These are phyloP conservation scores for Sitobion miscanthi DNA, from an alignment of 1,140 invertebrate species.

Conservation along the genomic window DNA sequence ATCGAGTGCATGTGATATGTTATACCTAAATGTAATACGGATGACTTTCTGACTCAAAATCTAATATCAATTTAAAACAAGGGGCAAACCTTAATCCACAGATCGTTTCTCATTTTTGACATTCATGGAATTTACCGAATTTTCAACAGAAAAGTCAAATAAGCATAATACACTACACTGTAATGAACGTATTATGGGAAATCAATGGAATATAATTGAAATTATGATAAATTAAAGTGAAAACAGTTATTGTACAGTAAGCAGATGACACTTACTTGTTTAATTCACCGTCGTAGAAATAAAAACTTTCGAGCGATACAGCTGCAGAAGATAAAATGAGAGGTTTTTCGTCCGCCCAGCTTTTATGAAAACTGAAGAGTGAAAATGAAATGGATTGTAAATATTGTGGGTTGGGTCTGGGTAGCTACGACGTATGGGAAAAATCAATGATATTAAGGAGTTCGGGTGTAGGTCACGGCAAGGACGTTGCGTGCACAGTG, in stretches of 20 bases:
- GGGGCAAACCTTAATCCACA: neutral
- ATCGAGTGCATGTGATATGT: neutral
- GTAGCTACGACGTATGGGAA: neutral
- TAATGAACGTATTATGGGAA: neutral
- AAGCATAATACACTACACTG: neutral
- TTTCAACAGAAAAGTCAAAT: neutral
- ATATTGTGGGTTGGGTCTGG: neutral
- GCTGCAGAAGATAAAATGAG: neutral
- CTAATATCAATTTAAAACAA: neutral
- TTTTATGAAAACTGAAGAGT: neutral
- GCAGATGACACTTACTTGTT: neutral
- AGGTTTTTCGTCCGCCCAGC: neutral
- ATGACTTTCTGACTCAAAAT: neutral
- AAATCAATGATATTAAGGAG: constrained; percentile 41
- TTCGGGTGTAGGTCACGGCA: constrained; percentile 36
- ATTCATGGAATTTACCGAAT: neutral
- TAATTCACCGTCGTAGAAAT: neutral
- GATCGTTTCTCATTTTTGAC: neutral
- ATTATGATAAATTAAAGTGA: neutral
- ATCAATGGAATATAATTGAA: neutral
- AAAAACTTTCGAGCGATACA: neutral
- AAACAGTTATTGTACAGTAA: neutral
- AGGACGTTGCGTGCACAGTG: constrained; percentile 21
- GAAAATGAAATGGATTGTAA: neutral
- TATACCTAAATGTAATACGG: neutral